These are phyloP conservation scores for Daubentonia madagascariensis DNA, from an alignment of 2,113 vertebrate genomes.

Conservation along the genomic window DNA sequence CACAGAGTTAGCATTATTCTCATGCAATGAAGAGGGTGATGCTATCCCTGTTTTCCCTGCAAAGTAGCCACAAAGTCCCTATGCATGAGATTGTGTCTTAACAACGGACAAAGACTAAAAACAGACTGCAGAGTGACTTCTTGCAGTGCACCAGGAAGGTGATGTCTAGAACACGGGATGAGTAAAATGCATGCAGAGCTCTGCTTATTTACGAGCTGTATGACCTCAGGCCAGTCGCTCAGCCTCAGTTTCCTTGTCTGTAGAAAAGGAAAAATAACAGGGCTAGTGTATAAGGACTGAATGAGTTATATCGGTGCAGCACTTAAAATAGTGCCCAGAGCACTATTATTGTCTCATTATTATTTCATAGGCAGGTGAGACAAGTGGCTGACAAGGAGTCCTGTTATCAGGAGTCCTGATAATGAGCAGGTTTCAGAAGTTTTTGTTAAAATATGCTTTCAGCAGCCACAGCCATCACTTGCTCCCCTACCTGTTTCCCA, in stretches of 20 bases:
- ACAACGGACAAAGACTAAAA: neutral
- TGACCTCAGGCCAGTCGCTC: neutral
- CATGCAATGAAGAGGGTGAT: neutral
- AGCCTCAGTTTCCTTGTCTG: neutral
- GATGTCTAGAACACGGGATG: rapidly evolving
- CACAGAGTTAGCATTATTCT: neutral
- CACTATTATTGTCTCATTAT: rapidly evolving
- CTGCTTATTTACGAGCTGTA: neutral
- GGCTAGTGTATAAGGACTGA: neutral
- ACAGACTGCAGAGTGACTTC: neutral
- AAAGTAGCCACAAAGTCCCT: neutral
- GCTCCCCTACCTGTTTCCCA: neutral
- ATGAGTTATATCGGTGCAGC: too few relatives aligned
- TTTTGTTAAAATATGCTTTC: neutral
- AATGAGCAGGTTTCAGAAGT: neutral
- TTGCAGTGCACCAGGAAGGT: neutral
- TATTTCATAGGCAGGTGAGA: neutral
- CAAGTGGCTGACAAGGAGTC: neutral
- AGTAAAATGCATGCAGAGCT: neutral
- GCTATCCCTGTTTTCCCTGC: neutral
- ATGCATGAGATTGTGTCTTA: neutral
- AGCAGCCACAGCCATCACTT: neutral
- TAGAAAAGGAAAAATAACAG: neutral
- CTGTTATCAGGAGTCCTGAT: neutral
- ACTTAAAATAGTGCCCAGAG: neutral